Evolutionary conservation across 1,140 invertebrate genomes (phyloP), one percentile per base, ranked within the genome.

Genomic region (Drosophila equinoxialis): DNA sequence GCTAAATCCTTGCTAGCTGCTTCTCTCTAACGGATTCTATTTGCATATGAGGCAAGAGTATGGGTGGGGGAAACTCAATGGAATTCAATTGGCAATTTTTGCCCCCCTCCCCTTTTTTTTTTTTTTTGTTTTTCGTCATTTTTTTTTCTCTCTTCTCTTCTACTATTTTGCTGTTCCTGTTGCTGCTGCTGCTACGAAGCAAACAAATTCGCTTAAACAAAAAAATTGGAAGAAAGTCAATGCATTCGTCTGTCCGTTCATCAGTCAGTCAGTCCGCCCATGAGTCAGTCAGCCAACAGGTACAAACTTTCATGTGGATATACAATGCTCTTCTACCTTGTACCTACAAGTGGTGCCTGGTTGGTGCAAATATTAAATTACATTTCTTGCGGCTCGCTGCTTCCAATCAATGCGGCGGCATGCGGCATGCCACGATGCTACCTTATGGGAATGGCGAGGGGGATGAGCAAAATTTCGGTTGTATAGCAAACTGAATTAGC

Each of bases 141-240:
- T 33, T 60, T 55, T 41, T 33, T 1, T 1, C 17, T 23, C 33
- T 23, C 26, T 8, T 20, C 48, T 39, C 65, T 39, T 54, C 64
- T 65, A 6, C 65, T 72, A 51, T 51, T 68, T 61, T 83, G 67
- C 62, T 71, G 17, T 55, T 73, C 72, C 72, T 78, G 71, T 55
- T 17, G 17, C 17, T 78, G 71, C 59, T 71, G 17, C 58, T 73
- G 77, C 72, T 78, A 85, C 74, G 77, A 75, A 81, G 82, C 75
- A 81, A 85, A 86, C 82, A 85, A 82, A 81, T 82, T 78, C 75
- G 75, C 71, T 81, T 82, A 72, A 76, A 82, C 74, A 82, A 86
- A 84, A 74, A 67, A 75, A 65, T 64, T 26, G 23, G 17, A 59
- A 37, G 14, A 37, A 59, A 59, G 57, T 59, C 26, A 33, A 14